A percentile compares a stretch with the other conserved stretches of the same genome.
Conservation (phyloP, 2,888 invertebrate genomes). For the Aquatica leii region DNA sequence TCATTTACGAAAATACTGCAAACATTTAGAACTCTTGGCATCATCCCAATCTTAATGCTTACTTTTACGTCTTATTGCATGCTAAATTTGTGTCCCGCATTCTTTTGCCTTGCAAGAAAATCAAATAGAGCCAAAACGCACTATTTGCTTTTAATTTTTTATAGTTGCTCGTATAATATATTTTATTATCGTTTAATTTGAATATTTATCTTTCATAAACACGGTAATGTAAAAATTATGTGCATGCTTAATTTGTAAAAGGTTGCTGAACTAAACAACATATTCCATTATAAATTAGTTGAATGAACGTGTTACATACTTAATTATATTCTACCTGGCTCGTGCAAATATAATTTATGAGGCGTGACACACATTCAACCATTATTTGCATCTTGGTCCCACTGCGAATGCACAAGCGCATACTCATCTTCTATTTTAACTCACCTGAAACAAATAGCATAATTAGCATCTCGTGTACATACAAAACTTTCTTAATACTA, state of each 20-base stretch:
- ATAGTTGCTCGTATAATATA: neutral
- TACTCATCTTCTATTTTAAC: too few species aligned
- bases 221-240: neutral
- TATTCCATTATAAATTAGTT: constrained; percentile 25
- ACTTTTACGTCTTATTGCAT: constrained; percentile 28
- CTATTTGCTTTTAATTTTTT: neutral
- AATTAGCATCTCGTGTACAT: neutral
- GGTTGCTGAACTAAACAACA: constrained; percentile 19
- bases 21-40: constrained; percentile 36
- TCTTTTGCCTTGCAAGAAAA: constrained; percentile 17
- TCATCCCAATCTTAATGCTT: constrained; percentile 12
- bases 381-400: constrained; percentile 11
- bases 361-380: constrained; percentile 23
- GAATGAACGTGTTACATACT: constrained; percentile 24
- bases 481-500: too few species aligned
- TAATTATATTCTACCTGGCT: constrained; percentile 30
- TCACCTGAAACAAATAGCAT: constrained; percentile 27
- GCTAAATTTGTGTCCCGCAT: constrained; percentile 33
- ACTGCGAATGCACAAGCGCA: too few species aligned
- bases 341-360: constrained; percentile 30
- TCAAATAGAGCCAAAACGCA: neutral
- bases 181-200: neutral
- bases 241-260: constrained; percentile 3
- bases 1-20: constrained; percentile 36
- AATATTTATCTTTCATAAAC: neutral